These are phyloP conservation scores for Sebastes matsubarae DNA, from an alignment of 2,797 vertebrate genomes.

Conservation along the genomic window DNA sequence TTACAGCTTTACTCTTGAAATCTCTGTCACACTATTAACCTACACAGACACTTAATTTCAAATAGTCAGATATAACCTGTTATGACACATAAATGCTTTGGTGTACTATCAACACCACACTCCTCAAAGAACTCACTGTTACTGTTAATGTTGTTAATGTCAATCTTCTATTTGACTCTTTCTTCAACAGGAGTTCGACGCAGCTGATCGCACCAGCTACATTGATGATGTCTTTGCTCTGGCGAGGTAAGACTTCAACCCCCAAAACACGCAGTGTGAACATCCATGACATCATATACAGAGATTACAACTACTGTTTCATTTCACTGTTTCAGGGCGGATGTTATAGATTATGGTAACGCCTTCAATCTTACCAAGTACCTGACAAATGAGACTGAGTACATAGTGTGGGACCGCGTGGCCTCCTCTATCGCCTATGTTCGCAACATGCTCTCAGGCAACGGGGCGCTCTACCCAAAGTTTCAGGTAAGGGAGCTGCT, in stretches of 20 bases:
- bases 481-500: conserved; percentile 85
- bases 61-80: too few relatives aligned
- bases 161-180: neutral
- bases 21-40: neutral
- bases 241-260: conserved; percentile 84
- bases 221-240: conserved; percentile 94
- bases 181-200: conserved; percentile 71
- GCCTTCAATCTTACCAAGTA: conserved; percentile 89
- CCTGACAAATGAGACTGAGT: conserved; percentile 84
- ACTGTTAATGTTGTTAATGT: neutral
- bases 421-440: conserved; percentile 88
- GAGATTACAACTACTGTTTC: neutral
- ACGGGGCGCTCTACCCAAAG: conserved; percentile 78
- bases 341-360: conserved; percentile 83
- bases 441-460: conserved; percentile 87
- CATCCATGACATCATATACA: neutral
- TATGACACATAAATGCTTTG: neutral
- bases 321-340: conserved; percentile 78
- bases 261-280: neutral
- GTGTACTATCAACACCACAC: neutral
- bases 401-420: conserved; percentile 89
- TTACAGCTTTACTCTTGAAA: neutral
- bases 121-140: neutral
- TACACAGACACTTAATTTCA: neutral
- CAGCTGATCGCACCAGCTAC: conserved; percentile 88